Conservation (phyloP, 2,113 vertebrate genomes). For the Alectura lathami region DNA sequence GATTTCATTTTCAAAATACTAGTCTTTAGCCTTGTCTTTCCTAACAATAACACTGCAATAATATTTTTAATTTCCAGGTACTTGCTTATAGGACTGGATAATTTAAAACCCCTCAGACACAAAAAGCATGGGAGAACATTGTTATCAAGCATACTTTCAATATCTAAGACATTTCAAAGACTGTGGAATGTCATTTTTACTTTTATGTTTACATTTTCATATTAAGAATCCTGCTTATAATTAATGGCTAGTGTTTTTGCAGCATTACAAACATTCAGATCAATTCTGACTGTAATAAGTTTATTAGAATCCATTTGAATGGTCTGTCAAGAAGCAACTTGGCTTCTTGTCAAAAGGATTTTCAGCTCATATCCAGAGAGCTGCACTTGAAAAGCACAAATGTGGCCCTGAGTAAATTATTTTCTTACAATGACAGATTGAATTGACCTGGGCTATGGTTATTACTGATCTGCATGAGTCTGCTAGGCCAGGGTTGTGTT, state of each 20-base stretch:
- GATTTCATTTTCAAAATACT: neutral
- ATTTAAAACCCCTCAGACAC: neutral
- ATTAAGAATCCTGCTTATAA: neutral
- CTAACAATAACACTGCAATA: neutral
- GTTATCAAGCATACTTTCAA: neutral
- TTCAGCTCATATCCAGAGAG: neutral
- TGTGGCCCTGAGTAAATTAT: neutral
- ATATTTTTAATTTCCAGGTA: neutral
- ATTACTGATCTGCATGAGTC: rapidly evolving
- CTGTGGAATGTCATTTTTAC: neutral
- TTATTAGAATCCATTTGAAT: neutral
- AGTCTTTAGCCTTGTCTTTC: neutral
- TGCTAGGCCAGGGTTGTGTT: neutral
- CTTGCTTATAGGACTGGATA: neutral
- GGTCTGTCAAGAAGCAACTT: neutral
- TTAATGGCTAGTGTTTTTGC: neutral
- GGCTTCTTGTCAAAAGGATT: neutral
- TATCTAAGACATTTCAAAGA: neutral
- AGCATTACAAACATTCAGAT: neutral
- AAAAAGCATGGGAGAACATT: neutral
- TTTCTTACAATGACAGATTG: neutral
- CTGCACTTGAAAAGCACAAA: neutral
- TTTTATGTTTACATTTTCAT: neutral
- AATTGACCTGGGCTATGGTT: neutral
- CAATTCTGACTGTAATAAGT: neutral